Percentiles rank a stretch among this genome's conserved stretches.
These are phyloP conservation scores for Ammodytes marinus DNA, from an alignment of 2,113 vertebrate genomes.

Conservation along the genomic window DNA sequence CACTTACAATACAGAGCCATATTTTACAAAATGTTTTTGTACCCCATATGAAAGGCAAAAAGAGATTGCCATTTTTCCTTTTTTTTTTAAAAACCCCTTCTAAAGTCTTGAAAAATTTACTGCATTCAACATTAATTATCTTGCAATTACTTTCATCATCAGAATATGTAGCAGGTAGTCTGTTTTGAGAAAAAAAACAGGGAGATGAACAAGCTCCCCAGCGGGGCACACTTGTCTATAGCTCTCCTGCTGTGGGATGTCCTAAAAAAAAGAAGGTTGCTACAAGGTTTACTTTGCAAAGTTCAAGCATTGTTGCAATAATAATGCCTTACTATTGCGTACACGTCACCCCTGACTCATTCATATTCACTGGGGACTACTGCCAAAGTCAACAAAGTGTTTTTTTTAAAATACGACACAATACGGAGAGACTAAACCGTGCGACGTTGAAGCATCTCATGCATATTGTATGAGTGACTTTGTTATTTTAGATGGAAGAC, in stretches of 20 bases:
- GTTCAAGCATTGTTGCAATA: not conserved
- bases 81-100: not conserved
- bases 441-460: not conserved
- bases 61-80: not conserved
- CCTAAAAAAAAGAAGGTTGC: not conserved
- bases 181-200: not conserved
- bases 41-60: not conserved
- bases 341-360: not conserved
- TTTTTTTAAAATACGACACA: not conserved
- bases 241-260: not conserved
- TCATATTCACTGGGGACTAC: not conserved
- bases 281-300: constrained; percentile 16
- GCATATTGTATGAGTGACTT: constrained; percentile 7
- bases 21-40: not conserved
- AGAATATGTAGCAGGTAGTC: not conserved
- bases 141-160: not conserved
- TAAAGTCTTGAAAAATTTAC: not conserved
- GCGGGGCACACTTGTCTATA: not conserved
- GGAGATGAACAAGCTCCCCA: not conserved
- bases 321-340: not conserved
- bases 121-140: not conserved
- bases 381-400: not conserved
- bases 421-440: not conserved
- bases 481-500: constrained; percentile 20
- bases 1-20: not conserved